phyloP scores from a whole-genome alignment of 2,113 vertebrate genomes.

The Grantiella picta region DNA sequence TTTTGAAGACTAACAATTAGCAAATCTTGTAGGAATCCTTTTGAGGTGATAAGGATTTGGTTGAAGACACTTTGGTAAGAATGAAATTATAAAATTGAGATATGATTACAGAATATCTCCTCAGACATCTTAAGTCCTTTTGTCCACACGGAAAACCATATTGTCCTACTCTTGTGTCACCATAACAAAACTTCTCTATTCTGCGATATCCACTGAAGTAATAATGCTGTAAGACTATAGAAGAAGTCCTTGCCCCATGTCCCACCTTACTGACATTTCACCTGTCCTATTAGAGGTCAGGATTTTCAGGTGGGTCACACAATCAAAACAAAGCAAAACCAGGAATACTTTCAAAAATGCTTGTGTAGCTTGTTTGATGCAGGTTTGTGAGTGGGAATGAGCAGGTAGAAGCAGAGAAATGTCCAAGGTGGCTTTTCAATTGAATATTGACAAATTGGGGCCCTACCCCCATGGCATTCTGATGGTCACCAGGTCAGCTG shows the following conservation, averaged over 20 bases:
- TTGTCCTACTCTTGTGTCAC: not conserved
- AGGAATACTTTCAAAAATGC: not conserved
- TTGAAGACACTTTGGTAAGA: not conserved
- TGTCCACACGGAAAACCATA: not conserved
- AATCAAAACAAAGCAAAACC: not conserved
- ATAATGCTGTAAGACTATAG: not conserved
- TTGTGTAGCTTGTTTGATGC: not conserved
- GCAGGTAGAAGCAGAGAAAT: not conserved
- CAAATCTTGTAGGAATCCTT: not conserved
- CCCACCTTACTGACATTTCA: not conserved
- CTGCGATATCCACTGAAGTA: not conserved
- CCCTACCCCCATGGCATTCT: accelerated
- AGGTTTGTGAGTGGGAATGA: not conserved
- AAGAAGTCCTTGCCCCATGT: not conserved
- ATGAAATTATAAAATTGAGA: not conserved
- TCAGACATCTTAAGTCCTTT: not conserved
- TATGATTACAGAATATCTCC: not conserved
- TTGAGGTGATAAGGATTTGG: not conserved
- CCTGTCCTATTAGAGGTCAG: not conserved
- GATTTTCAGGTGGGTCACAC: not conserved
- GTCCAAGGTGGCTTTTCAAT: not conserved
- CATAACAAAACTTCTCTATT: not conserved
- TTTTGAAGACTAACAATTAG: not conserved
- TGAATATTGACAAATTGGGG: not conserved
- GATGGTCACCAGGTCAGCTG: not conserved